Evolutionary conservation across 2,888 invertebrate genomes (phyloP).

Genomic region (Mesochorus sp.): DNA sequence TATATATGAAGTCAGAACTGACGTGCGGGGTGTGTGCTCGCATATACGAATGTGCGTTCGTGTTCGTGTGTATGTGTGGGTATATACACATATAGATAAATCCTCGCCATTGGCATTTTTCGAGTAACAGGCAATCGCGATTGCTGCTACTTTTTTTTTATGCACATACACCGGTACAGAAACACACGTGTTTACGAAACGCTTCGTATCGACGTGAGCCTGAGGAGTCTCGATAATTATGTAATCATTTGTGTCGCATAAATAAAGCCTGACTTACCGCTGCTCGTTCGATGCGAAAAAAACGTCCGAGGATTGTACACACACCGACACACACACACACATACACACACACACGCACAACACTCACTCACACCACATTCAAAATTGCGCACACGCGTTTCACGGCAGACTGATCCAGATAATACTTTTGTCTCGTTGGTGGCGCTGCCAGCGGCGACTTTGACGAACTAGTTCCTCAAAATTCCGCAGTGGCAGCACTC

Average conservation of each 20-base stretch:
- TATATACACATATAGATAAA: too few relatives aligned
- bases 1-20: too few relatives aligned
- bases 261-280: conserved; percentile 79
- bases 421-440: conserved; percentile 26
- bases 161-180: conserved; percentile 17
- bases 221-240: conserved; percentile 71
- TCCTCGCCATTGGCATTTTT: too few relatives aligned
- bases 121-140: conserved; percentile 7
- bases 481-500: too few relatives aligned
- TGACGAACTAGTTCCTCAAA: too few relatives aligned
- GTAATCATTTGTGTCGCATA: conserved; percentile 76
- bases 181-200: conserved; percentile 37
- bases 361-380: too few relatives aligned
- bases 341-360: conserved; percentile 60
- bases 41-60: too few relatives aligned
- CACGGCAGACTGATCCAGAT: conserved; percentile 31
- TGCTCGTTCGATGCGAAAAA: conserved; percentile 77
- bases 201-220: conserved; percentile 13
- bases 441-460: conserved; percentile 32
- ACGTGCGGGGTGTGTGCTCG: too few relatives aligned
- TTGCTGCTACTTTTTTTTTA: conserved; percentile 10
- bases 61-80: too few relatives aligned
- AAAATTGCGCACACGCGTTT: conserved; percentile 22
- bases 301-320: conserved; percentile 78
- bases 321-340: conserved; percentile 73